Evolutionary conservation across 2,888 invertebrate species (phyloP).

Genomic region (Conistra vaccinii): DNA sequence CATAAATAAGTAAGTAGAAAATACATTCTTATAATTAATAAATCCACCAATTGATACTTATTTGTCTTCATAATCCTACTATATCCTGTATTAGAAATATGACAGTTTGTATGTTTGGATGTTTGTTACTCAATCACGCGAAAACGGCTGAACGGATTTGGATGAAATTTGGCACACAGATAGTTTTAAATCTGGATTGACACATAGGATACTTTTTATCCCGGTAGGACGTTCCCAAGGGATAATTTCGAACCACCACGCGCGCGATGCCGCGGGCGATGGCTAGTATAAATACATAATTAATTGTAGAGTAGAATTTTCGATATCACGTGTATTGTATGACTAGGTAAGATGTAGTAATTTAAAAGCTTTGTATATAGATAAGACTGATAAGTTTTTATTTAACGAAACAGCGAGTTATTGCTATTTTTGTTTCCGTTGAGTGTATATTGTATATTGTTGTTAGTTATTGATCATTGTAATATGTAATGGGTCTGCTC

Average conservation of each 20-base stretch:
- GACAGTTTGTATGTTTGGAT: too few relatives aligned
- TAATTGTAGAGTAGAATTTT: conserved; percentile 1
- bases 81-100: too few relatives aligned
- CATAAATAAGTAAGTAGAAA: background rate
- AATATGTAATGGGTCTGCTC: conserved; percentile 3
- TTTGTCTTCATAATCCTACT: too few relatives aligned
- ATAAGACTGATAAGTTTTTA: conserved; percentile 61
- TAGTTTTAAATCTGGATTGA: too few relatives aligned
- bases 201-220: too few relatives aligned
- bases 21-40: conserved; percentile 9
- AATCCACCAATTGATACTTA: background rate
- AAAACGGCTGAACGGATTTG: too few relatives aligned
- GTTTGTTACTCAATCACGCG: too few relatives aligned
- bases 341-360: conserved; percentile 7
- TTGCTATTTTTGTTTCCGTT: conserved; percentile 11
- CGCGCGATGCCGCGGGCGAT: too few relatives aligned
- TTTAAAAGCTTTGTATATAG: conserved; percentile 48
- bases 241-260: too few relatives aligned
- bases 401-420: conserved; percentile 19
- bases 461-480: conserved; percentile 23
- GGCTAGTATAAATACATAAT: conserved; percentile 13
- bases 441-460: conserved; percentile 48
- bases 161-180: too few relatives aligned
- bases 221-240: too few relatives aligned
- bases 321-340: conserved; percentile 4